Evolutionary conservation across 2,888 invertebrate species (phyloP), one percentile per base, ranked within the genome.

Genomic region (Biston betularia): DNA sequence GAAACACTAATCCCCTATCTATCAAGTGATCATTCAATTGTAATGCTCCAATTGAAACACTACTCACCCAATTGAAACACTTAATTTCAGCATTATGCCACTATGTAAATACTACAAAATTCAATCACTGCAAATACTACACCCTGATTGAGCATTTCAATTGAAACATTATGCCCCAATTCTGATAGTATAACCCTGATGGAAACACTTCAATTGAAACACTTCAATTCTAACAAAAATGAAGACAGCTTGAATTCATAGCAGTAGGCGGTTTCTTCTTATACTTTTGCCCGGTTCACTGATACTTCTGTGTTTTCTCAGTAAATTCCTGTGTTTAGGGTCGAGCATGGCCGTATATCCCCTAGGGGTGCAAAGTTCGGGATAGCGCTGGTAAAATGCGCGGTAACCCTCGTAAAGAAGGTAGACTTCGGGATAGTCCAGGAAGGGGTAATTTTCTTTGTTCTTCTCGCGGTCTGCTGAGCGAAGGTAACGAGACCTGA

Each of bases 351-450:
- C 96, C 45, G 96, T 95, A 88, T 99, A 95, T 79, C 88, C 96
- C 91, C 83, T 94, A 95, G 94, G 95, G 81, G 98, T 97, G 73
- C 93, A 93, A 55, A 97, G 90, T 0, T 94, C 92, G 34, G 96
- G 90, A 81, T 96, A 95, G 0, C 94, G 89, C 75, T 95, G 94
- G 87, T 95, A 98, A 93, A 99, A 99, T 40, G 86, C 79, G 1
- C 86, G 70, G 81, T 93, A 93, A 0, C 93, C 93, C 10, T 98
- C 98, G 81, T 98, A 97, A 34, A 99, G 94, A 1, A 99, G 93
- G 89, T 99, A 99, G 2, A 98, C 93, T 88, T 99, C 99, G 0
- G 99, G 99, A 93, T 97, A 98, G 83, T 97, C 94, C 0, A 99
- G 94, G 0, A 95, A 92, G 0, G 99, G 99, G 89, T 99, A 99